Percentiles rank a stretch among this genome's conserved stretches.
These are phyloP conservation scores for Nasua narica DNA, from an alignment of 2,797 vertebrate genomes.

Conservation along the genomic window DNA sequence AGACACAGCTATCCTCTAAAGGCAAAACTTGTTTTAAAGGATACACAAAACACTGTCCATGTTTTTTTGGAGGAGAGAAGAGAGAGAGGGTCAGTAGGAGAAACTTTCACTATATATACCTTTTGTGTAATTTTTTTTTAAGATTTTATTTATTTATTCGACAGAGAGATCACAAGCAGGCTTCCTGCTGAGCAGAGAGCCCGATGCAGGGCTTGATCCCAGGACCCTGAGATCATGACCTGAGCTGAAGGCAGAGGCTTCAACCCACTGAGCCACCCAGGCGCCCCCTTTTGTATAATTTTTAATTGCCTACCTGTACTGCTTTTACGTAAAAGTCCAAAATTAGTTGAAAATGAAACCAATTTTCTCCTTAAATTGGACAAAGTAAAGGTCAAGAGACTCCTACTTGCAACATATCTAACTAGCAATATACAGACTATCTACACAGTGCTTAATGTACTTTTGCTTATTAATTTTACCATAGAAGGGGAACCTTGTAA, in stretches of 20 bases:
- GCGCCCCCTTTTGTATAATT: neutral
- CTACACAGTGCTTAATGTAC: neutral
- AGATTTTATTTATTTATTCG: no score
- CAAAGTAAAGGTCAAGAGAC: neutral
- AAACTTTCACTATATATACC: neutral
- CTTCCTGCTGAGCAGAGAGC: no score
- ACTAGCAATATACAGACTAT: neutral
- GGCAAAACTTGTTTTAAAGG: neutral
- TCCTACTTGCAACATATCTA: neutral
- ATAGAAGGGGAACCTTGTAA: neutral
- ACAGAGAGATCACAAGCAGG: no score
- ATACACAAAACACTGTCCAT: neutral
- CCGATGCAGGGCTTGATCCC: no score
- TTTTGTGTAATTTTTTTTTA: neutral
- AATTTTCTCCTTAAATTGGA: neutral
- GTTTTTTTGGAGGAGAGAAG: neutral
- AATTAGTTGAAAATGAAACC: constrained; percentile 8
- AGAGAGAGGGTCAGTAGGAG: neutral
- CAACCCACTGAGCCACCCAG: no score
- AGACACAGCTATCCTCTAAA: neutral
- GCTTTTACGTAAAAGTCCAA: constrained; percentile 4
- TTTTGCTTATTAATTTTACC: neutral
- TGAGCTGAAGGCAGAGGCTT: no score
- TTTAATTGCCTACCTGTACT: neutral
- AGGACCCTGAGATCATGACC: no score